Percentiles rank a stretch among this genome's conserved stretches.
These are phyloP conservation scores for Melieria crassipennis DNA, from an alignment of 2,888 invertebrate species.

Conservation along the genomic window DNA sequence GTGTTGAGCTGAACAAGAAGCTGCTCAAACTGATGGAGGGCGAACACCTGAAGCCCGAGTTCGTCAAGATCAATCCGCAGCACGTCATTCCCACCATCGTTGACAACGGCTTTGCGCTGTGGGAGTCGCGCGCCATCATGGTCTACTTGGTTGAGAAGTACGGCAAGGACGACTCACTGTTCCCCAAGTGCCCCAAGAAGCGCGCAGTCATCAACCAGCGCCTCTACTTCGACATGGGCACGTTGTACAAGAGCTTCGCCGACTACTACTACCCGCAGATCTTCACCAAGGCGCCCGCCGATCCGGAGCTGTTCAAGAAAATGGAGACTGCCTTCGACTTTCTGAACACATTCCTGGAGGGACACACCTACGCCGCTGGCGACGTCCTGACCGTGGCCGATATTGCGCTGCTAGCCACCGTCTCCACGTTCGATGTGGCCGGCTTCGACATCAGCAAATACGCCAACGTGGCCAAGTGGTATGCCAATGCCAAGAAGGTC, in stretches of 20 bases:
- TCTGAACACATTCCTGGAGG: slow-evolving; percentile 75
- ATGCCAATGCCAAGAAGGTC: slow-evolving; percentile 69
- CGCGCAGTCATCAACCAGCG: slow-evolving; percentile 80
- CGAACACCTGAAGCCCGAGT: slow-evolving; percentile 75
- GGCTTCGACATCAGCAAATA: slow-evolving; percentile 76
- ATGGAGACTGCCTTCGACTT: slow-evolving; percentile 74
- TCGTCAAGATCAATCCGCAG: slow-evolving; percentile 79
- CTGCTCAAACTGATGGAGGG: slow-evolving; percentile 69
- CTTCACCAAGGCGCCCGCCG: slow-evolving; percentile 70
- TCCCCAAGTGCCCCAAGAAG: slow-evolving; percentile 75
- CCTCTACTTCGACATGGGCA: slow-evolving; percentile 80
- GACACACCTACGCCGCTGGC: slow-evolving; percentile 76
- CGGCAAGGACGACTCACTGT: slow-evolving; percentile 76
- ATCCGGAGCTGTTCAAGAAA: slow-evolving; percentile 74
- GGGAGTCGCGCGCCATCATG: slow-evolving; percentile 85
- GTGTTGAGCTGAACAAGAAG: slow-evolving; percentile 73
- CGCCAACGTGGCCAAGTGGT: slow-evolving; percentile 75
- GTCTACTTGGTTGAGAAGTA: slow-evolving; percentile 81
- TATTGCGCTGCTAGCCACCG: slow-evolving; percentile 73
- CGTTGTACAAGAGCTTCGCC: slow-evolving; percentile 73
- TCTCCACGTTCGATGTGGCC: slow-evolving; percentile 77
- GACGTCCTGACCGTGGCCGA: slow-evolving; percentile 80
- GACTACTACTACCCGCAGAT: slow-evolving; percentile 75
- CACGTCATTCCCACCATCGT: slow-evolving; percentile 83
- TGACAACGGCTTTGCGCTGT: slow-evolving; percentile 80